Evolutionary conservation across 2,797 vertebrate genomes (phyloP), one percentile per base, ranked within the genome.

Genomic region (Notolepis coatsorum): DNA sequence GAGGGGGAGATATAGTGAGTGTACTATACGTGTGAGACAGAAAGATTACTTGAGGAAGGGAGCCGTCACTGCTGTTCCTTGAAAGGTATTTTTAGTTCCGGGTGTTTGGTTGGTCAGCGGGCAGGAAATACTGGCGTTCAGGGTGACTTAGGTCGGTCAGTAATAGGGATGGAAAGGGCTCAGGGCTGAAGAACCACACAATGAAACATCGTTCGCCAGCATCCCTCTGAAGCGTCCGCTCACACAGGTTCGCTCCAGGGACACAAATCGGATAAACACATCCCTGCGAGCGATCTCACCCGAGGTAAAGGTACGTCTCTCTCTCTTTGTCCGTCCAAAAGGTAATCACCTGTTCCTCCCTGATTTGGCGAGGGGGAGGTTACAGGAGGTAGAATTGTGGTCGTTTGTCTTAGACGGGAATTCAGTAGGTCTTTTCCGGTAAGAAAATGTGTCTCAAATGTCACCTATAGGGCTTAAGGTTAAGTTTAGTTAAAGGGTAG

Each of bases 151-250:
- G 85, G 24, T 47, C 50, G 77, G 80, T 85, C 13, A 0, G 76
- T 87, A 91, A 89, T 84, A 71, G 86, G 91, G 92, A 88, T 93
- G 77, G 88, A 76, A 79, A 59, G 68, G 84, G 91, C 92, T 90
- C 90, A 89, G 73, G 69, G 73, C 86, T 71, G 87, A 88, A 81
- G 69, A 81, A 90, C 79, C 75, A 86, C 86, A 89, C n/a, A 88
- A 86, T 89, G 86, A 93, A 93, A 89, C 79, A 21, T 82, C 64
- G 69, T 60, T 64, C 56, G 33, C 39, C 24, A 48, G 18, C 9
- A 20, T 66, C 50, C 53, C 65, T 47, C 45, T 12, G 61, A 69
- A 75, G 45, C 45, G 2, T 35, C 53, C 17, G 10, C 20, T 27
- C 52, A 21, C 62, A n/a, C 57, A 23, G 48, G n/a, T 56, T 41